These are phyloP conservation scores for Prunella fulvescens DNA, from an alignment of 2,113 vertebrate species.

Conservation along the genomic window DNA sequence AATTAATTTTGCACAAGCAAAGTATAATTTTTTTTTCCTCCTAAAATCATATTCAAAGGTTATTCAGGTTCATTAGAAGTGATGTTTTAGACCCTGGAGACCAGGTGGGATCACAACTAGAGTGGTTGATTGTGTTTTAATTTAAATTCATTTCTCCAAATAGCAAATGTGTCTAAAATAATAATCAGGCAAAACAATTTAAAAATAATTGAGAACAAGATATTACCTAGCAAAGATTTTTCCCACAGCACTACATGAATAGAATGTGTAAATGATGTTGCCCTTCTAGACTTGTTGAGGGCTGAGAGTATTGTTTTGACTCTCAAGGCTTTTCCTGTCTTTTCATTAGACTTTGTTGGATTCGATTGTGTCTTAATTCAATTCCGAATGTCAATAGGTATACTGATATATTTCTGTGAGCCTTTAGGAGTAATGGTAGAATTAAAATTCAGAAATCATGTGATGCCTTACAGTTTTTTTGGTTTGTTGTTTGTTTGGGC, in stretches of 20 bases:
- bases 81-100: background rate
- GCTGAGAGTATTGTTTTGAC: background rate
- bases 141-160: conserved; percentile 5
- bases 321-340: background rate
- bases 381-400: background rate
- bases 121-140: background rate
- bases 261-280: background rate
- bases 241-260: background rate
- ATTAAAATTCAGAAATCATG: background rate
- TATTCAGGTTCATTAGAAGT: background rate
- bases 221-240: background rate
- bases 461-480: background rate
- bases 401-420: background rate
- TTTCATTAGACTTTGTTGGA: background rate
- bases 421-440: background rate
- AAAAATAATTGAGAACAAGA: background rate
- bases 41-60: background rate
- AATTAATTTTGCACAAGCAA: background rate
- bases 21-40: background rate
- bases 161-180: background rate
- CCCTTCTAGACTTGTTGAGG: background rate
- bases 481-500: rapidly evolving
- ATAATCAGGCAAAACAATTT: background rate
- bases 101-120: background rate
- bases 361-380: background rate